Percentiles rank a stretch among this genome's conserved stretches.
Conservation (phyloP, 1,140 invertebrate genomes). For the Riptortus pedestris region DNA sequence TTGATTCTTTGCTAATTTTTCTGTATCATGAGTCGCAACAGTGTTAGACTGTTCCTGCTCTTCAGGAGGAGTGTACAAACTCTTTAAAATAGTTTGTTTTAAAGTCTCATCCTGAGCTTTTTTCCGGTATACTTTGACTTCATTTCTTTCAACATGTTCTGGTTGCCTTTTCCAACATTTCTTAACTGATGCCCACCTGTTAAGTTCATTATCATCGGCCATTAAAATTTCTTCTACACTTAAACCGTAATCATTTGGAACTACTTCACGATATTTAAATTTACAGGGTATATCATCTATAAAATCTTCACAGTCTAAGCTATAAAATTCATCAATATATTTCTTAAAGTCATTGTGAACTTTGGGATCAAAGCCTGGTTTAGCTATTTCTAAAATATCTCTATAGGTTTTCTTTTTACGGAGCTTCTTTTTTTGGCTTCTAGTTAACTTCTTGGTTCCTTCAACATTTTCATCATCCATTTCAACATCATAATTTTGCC, state of each 20-base stretch:
- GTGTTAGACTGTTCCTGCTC: slow-evolving; percentile 21
- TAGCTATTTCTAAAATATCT: slow-evolving; percentile 38
- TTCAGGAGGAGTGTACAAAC: slow-evolving; percentile 47
- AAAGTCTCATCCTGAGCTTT: slow-evolving; percentile 60
- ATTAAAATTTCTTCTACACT: slow-evolving; percentile 79
- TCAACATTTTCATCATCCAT: slow-evolving; percentile 24
- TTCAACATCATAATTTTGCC: slow-evolving; percentile 14
- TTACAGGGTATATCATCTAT: slow-evolving; percentile 80
- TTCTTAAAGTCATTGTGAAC: slow-evolving; percentile 64
- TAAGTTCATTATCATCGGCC: slow-evolving; percentile 85
- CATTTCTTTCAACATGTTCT: slow-evolving; percentile 67
- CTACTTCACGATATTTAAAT: slow-evolving; percentile 85
- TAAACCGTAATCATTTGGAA: slow-evolving; percentile 86
- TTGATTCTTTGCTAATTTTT: no score
- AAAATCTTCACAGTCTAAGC: slow-evolving; percentile 88
- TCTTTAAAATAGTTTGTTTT: slow-evolving; percentile 77
- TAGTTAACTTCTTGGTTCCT: slow-evolving; percentile 23
- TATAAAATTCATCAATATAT: slow-evolving; percentile 90
- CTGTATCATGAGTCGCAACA: background rate
- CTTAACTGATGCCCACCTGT: slow-evolving; percentile 88
- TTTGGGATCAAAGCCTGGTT: slow-evolving; percentile 58
- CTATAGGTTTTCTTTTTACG: slow-evolving; percentile 38
- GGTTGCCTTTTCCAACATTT: slow-evolving; percentile 72
- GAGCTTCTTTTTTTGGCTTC: slow-evolving; percentile 32
- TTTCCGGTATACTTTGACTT: slow-evolving; percentile 60